Conservation (phyloP, 1,140 invertebrate genomes). For the Cepaea nemoralis region DNA sequence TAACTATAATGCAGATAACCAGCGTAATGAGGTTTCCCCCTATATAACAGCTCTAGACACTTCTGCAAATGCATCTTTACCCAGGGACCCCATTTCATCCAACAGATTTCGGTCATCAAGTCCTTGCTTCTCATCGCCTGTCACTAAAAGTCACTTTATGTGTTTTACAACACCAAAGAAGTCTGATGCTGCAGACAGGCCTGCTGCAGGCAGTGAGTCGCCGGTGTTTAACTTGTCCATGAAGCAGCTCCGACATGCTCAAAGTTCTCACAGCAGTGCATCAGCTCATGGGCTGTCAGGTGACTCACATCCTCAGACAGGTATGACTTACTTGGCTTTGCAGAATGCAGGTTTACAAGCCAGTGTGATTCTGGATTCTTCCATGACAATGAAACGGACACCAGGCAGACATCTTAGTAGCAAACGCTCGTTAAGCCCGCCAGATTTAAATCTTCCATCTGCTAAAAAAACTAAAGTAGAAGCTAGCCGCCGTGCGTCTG, state of each 20-base stretch:
- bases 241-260: background rate
- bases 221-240: background rate
- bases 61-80: background rate
- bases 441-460: background rate
- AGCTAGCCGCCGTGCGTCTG: background rate
- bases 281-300: background rate
- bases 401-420: background rate
- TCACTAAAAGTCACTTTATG: background rate
- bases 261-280: background rate
- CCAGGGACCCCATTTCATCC: background rate
- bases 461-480: constrained; percentile 8
- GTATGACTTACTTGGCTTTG: background rate
- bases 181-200: background rate
- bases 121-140: background rate
- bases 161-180: background rate
- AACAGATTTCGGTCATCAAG: background rate
- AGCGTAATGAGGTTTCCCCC: background rate
- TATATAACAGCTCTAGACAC: too few species aligned
- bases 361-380: background rate
- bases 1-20: background rate
- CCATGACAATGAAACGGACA: background rate
- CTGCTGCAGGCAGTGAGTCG: background rate
- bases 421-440: background rate
- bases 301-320: background rate
- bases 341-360: background rate